phyloP scores from a whole-genome alignment of 1,140 invertebrate species.

The Drosophila albomicans region DNA sequence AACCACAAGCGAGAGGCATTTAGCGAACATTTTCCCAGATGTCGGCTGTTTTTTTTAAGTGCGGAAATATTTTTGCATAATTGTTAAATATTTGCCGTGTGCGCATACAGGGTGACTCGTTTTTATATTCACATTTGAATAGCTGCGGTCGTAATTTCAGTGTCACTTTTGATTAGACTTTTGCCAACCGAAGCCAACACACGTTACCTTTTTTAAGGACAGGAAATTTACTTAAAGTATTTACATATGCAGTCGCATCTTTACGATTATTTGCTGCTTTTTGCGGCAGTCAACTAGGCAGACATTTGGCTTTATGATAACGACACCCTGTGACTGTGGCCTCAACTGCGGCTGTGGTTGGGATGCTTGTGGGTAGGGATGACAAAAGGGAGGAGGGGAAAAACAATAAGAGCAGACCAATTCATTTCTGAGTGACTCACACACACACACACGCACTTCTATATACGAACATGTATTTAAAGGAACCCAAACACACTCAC shows the following conservation, averaged over 20 bases:
- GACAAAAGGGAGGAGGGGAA: neutral
- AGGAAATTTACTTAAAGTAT: constrained; percentile 29
- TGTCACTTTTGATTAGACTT: constrained; percentile 34
- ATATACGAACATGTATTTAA: neutral
- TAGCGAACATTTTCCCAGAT: constrained; percentile 17
- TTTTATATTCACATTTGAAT: constrained; percentile 35
- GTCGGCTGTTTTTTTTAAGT: constrained; percentile 5
- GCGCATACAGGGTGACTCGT: constrained; percentile 42
- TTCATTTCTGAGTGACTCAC: constrained; percentile 61
- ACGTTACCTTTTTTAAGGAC: constrained; percentile 13
- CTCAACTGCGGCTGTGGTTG: neutral
- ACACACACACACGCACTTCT: constrained; percentile 12
- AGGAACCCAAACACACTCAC: constrained; percentile 6
- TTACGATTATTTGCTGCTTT: constrained; percentile 33
- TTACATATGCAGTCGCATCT: constrained; percentile 47
- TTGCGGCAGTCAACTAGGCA: constrained; percentile 12
- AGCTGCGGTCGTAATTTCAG: neutral
- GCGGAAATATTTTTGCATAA: constrained; percentile 42
- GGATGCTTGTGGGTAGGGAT: neutral
- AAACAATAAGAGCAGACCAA: constrained; percentile 59
- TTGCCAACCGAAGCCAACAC: constrained; percentile 21
- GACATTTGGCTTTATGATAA: constrained; percentile 50
- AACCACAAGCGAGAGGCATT: constrained; percentile 16
- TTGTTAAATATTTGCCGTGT: constrained; percentile 53
- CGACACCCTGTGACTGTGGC: constrained; percentile 43